These are phyloP conservation scores for Toxotes chatareus DNA, from an alignment of 2,113 vertebrate genomes.

Conservation along the genomic window DNA sequence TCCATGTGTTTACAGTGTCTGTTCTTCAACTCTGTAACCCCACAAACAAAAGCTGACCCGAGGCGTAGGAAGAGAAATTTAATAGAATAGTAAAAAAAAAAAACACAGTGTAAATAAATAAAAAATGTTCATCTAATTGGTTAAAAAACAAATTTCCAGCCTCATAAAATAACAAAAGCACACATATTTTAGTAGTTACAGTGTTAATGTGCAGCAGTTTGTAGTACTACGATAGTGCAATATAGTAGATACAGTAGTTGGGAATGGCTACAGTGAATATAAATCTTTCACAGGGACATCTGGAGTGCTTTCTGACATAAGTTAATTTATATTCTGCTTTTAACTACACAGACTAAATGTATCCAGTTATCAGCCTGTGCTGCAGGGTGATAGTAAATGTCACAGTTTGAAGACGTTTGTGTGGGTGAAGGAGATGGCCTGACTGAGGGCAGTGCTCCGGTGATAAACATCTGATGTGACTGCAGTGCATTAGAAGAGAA, in stretches of 20 bases:
- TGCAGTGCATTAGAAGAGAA: slow-evolving; percentile 65
- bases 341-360: slow-evolving; percentile 4
- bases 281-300: slow-evolving; percentile 39
- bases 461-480: slow-evolving; percentile 56
- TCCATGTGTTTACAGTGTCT: not conserved
- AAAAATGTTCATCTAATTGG: slow-evolving; percentile 62
- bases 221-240: slow-evolving; percentile 80
- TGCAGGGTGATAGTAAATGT: slow-evolving; percentile 27
- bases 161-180: slow-evolving; percentile 71
- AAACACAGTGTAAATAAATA: slow-evolving; percentile 78
- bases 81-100: slow-evolving; percentile 80
- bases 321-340: slow-evolving; percentile 16
- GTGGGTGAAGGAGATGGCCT: slow-evolving; percentile 19
- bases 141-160: slow-evolving; percentile 71
- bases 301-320: slow-evolving; percentile 50
- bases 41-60: slow-evolving; percentile 33
- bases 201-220: slow-evolving; percentile 72
- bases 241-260: slow-evolving; percentile 77
- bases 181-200: slow-evolving; percentile 67
- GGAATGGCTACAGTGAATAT: slow-evolving; percentile 57
- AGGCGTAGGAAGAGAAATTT: slow-evolving; percentile 74
- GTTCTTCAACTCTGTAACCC: not conserved
- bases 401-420: slow-evolving; percentile 52
- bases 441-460: slow-evolving; percentile 41
- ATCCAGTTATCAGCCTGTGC: slow-evolving; percentile 24